phyloP scores from a whole-genome alignment of 2,113 vertebrate genomes.

The Lagenorhynchus albirostris region DNA sequence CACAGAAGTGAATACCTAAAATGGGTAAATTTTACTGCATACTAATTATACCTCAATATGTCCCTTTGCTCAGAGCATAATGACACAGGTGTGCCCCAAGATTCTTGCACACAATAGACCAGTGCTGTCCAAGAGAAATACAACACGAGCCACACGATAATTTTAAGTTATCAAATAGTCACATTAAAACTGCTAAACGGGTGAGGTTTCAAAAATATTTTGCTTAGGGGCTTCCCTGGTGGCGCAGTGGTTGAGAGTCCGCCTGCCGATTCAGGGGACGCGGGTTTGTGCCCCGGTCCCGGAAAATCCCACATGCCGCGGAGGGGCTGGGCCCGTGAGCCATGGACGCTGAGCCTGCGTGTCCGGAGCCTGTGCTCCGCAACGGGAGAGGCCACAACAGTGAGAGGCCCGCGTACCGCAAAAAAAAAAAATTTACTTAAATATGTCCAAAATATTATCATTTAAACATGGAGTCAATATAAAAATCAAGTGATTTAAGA shows the following conservation, averaged over 20 bases:
- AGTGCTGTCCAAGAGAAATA: not conserved
- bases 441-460: not conserved
- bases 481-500: not conserved
- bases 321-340: too few species aligned
- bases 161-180: not conserved
- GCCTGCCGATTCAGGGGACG: too few species aligned
- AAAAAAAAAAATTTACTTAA: not conserved
- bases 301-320: too few species aligned
- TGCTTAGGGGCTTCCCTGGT: too few species aligned
- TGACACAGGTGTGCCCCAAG: not conserved
- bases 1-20: not conserved
- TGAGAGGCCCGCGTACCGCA: too few species aligned
- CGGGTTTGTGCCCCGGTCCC: too few species aligned
- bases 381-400: too few species aligned
- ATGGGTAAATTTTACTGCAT: not conserved
- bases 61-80: not conserved
- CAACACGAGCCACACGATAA: not conserved
- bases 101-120: not conserved
- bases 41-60: not conserved
- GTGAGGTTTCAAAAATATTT: too few species aligned
- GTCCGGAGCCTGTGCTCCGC: too few species aligned
- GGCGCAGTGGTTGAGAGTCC: too few species aligned
- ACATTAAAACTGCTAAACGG: not conserved
- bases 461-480: not conserved
- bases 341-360: too few species aligned